Evolutionary conservation across 2,888 invertebrate species (phyloP).

Genomic region (Cancer borealis): DNA sequence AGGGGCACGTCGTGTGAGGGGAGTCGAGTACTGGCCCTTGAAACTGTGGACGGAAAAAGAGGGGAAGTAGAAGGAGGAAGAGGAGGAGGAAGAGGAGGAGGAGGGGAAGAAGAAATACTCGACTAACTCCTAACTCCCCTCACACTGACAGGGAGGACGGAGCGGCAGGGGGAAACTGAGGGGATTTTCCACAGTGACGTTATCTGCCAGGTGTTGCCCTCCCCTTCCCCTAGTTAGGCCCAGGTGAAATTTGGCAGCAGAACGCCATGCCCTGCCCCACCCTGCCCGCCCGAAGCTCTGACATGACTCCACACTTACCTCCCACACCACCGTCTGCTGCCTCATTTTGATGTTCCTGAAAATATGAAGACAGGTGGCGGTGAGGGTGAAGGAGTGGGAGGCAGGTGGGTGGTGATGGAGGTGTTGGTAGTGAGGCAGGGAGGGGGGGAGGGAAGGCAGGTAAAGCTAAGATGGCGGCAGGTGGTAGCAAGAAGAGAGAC

Average conservation of each 20-base stretch:
- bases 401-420: conserved; percentile 45
- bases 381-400: not conserved
- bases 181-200: conserved; percentile 25
- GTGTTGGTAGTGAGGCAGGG: not conserved
- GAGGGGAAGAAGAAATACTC: not conserved
- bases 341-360: not conserved
- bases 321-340: not conserved
- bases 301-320: not conserved
- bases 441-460: not conserved
- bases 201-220: conserved; percentile 33
- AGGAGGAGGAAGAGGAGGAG: not conserved
- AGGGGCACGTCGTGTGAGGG: not conserved
- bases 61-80: not conserved
- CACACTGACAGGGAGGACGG: not conserved
- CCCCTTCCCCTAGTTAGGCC: conserved; percentile 9
- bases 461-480: not conserved
- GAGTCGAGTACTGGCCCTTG: not conserved
- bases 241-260: not conserved
- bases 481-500: not conserved
- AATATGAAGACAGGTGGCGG: conserved; percentile 25
- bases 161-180: not conserved
- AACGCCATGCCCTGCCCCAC: conserved; percentile 9
- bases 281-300: not conserved
- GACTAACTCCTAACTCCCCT: not conserved
- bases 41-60: not conserved